A percentile compares a stretch with the other conserved stretches of the same genome.
These are phyloP conservation scores for Apotomis betuletana DNA, from an alignment of 2,888 invertebrate species.

Conservation along the genomic window DNA sequence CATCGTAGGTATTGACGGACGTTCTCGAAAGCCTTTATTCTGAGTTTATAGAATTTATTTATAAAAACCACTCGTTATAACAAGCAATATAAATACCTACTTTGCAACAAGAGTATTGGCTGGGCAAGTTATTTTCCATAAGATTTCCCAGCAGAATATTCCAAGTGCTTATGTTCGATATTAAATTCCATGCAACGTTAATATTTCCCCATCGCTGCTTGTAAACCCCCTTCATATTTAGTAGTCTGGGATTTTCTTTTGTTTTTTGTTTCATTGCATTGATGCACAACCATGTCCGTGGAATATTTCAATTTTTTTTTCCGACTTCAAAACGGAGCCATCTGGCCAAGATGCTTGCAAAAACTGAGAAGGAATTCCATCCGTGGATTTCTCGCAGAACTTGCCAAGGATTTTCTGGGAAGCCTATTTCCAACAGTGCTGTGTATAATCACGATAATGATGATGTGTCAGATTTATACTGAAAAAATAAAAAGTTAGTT, in stretches of 20 bases:
- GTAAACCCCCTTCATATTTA: slow-evolving; percentile 34
- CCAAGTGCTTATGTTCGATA: slow-evolving; percentile 68
- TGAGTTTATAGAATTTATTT: not conserved
- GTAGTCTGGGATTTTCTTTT: not conserved
- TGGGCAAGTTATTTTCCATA: slow-evolving; percentile 56
- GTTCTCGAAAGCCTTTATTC: not conserved
- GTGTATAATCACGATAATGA: too few relatives aligned
- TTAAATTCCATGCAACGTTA: slow-evolving; percentile 65
- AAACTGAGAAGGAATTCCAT: too few relatives aligned
- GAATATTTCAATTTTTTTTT: not conserved
- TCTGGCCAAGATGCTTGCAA: too few relatives aligned
- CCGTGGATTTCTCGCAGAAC: too few relatives aligned
- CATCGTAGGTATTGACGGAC: not conserved
- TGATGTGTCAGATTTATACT: too few relatives aligned
- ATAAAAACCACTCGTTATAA: slow-evolving; percentile 18
- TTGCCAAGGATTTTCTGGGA: too few relatives aligned
- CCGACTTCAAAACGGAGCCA: too few relatives aligned
- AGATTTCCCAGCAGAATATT: slow-evolving; percentile 67
- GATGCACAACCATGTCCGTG: not conserved
- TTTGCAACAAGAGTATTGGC: slow-evolving; percentile 43
- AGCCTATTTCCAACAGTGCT: too few relatives aligned
- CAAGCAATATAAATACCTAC: slow-evolving; percentile 38
- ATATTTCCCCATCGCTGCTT: slow-evolving; percentile 33
- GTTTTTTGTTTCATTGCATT: not conserved
- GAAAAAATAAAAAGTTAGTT: not conserved